A percentile compares a stretch with the other conserved stretches of the same genome.
These are phyloP conservation scores for Heterohyrax brucei DNA, from an alignment of 2,797 vertebrate genomes.

Conservation along the genomic window DNA sequence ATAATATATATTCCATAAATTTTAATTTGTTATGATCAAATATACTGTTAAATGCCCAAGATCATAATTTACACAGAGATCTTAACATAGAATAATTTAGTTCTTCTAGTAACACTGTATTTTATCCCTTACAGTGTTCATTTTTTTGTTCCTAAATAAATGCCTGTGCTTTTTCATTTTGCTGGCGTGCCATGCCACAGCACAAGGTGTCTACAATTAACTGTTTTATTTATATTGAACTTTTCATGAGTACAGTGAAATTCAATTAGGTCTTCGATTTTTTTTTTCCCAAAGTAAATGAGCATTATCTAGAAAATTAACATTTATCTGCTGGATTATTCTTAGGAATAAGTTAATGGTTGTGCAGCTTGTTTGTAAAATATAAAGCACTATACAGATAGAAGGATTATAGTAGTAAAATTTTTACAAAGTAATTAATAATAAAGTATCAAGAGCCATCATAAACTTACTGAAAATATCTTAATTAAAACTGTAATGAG, in stretches of 20 bases:
- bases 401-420: conserved; percentile 48
- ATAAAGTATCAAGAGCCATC: conserved; percentile 4
- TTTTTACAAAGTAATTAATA: conserved; percentile 63
- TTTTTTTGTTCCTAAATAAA: conserved; percentile 34
- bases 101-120: background rate
- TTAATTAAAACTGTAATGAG: conserved; percentile 9
- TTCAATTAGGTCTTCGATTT: background rate
- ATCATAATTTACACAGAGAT: conserved; percentile 17
- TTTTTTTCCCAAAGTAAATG: conserved; percentile 33
- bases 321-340: conserved; percentile 54
- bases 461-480: conserved; percentile 48
- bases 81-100: background rate
- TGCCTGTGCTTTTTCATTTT: background rate
- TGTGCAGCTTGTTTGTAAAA: conserved; percentile 55
- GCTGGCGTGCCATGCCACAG: background rate
- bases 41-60: background rate
- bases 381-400: conserved; percentile 33
- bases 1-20: background rate
- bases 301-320: conserved; percentile 29
- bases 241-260: conserved; percentile 20
- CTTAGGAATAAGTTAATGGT: conserved; percentile 57
- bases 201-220: conserved; percentile 17
- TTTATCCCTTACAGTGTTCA: conserved; percentile 13
- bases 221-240: conserved; percentile 56
- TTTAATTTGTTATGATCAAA: background rate